Evolutionary conservation across 2,113 vertebrate genomes (phyloP).

Genomic region (Scolopax mira): DNA sequence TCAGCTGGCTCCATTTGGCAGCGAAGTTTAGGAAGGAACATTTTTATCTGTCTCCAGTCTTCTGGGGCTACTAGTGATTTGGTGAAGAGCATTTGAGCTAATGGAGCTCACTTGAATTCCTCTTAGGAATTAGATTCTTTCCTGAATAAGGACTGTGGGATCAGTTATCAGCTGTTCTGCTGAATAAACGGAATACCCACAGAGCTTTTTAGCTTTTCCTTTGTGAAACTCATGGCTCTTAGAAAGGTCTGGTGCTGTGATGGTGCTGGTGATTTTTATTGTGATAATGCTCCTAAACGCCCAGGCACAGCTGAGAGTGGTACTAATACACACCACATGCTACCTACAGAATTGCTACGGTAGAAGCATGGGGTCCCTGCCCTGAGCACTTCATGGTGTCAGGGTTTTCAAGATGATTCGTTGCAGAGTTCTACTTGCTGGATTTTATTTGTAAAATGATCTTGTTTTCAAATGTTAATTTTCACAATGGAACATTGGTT

Average conservation of each 20-base stretch:
- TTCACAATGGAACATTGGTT: background rate
- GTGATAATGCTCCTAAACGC: constrained; percentile 34
- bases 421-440: background rate
- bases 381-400: background rate
- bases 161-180: constrained; percentile 52
- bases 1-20: constrained; percentile 15
- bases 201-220: constrained; percentile 45
- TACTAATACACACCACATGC: constrained; percentile 13
- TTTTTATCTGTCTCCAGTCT: constrained; percentile 17
- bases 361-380: constrained; percentile 24
- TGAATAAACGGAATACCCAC: constrained; percentile 43
- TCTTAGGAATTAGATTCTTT: constrained; percentile 35
- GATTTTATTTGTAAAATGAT: background rate
- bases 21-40: constrained; percentile 2
- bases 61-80: constrained; percentile 48
- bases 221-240: constrained; percentile 38
- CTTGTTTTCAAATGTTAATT: constrained; percentile 46
- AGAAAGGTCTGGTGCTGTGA: constrained; percentile 29
- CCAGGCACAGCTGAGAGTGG: background rate
- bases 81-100: constrained; percentile 57
- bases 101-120: constrained; percentile 48
- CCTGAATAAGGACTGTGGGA: background rate
- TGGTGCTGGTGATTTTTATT: constrained; percentile 49
- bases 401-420: background rate
- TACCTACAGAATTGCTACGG: background rate